Conservation (phyloP, 2,797 vertebrate genomes). For the Neosilurus hyrtlii region DNA sequence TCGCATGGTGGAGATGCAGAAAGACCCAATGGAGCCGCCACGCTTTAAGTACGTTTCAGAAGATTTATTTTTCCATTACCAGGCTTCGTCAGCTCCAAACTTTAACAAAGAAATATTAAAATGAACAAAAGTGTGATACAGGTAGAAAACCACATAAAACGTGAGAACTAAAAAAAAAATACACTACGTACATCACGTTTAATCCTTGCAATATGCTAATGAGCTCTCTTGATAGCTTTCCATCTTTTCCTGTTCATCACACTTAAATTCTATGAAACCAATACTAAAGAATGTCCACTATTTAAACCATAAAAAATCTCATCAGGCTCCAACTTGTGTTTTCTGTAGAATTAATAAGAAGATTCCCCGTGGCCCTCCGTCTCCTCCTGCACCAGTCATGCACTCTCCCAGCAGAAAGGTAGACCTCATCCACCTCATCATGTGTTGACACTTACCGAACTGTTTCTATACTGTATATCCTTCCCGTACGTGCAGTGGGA, state of each 20-base stretch:
- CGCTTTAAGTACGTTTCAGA: slow-evolving; percentile 85
- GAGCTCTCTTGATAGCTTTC: too few relatives aligned
- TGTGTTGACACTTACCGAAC: neutral
- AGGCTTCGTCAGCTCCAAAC: neutral
- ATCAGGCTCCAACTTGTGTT: too few relatives aligned
- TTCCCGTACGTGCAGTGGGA: neutral
- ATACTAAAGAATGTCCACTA: too few relatives aligned
- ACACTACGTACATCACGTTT: too few relatives aligned
- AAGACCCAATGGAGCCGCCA: slow-evolving; percentile 97
- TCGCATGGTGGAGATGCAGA: slow-evolving; percentile 99
- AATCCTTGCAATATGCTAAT: too few relatives aligned
- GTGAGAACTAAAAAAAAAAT: too few relatives aligned
- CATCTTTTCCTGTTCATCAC: too few relatives aligned
- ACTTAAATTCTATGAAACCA: too few relatives aligned
- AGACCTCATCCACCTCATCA: slow-evolving; percentile 36
- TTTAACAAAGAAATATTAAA: neutral
- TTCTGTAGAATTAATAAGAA: slow-evolving; percentile 95
- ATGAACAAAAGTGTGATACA: neutral
- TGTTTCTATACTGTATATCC: too few relatives aligned
- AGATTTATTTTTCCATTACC: neutral
- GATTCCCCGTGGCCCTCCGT: slow-evolving; percentile 95
- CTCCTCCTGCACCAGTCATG: slow-evolving; percentile 96
- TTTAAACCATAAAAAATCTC: too few relatives aligned
- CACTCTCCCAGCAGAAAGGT: slow-evolving; percentile 99
- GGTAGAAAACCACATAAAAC: too few relatives aligned